Percentiles rank a stretch among this genome's conserved stretches.
These are phyloP conservation scores for Cheilosia scutellata DNA, from an alignment of 2,888 invertebrate genomes.

Conservation along the genomic window DNA sequence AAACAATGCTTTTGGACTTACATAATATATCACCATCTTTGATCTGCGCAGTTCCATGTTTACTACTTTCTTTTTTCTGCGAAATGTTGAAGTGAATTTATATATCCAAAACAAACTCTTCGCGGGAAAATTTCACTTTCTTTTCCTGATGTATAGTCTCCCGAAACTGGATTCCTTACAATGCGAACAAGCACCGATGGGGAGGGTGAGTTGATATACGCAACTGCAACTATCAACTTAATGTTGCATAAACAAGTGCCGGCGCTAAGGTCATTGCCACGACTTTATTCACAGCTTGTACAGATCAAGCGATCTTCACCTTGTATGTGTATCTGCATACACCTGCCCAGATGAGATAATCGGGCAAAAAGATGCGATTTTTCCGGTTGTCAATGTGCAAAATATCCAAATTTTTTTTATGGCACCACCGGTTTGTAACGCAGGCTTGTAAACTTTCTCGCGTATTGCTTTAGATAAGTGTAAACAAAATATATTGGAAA, in stretches of 20 bases:
- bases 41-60: constrained; percentile 5
- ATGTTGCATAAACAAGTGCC: constrained; percentile 7
- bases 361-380: background rate
- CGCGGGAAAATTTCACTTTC: background rate
- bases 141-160: constrained; percentile 15
- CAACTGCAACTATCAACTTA: constrained; percentile 6
- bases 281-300: background rate
- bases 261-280: constrained; percentile 38
- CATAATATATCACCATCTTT: constrained; percentile 26
- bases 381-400: background rate
- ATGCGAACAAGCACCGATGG: background rate
- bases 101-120: constrained; percentile 2
- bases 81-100: background rate
- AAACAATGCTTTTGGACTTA: constrained; percentile 25
- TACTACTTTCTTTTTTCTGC: constrained; percentile 1
- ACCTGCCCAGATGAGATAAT: constrained; percentile 1
- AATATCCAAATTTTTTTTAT: background rate
- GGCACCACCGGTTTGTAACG: constrained; percentile 7
- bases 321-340: constrained; percentile 13
- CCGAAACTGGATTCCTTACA: constrained; percentile 11
- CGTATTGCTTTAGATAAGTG: background rate
- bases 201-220: constrained; percentile 28
- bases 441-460: constrained; percentile 3
- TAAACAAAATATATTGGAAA: background rate
- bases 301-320: constrained; percentile 42